Evolutionary conservation across 2,888 invertebrate species (phyloP).

Genomic region (Eristalinus sepulchralis): DNA sequence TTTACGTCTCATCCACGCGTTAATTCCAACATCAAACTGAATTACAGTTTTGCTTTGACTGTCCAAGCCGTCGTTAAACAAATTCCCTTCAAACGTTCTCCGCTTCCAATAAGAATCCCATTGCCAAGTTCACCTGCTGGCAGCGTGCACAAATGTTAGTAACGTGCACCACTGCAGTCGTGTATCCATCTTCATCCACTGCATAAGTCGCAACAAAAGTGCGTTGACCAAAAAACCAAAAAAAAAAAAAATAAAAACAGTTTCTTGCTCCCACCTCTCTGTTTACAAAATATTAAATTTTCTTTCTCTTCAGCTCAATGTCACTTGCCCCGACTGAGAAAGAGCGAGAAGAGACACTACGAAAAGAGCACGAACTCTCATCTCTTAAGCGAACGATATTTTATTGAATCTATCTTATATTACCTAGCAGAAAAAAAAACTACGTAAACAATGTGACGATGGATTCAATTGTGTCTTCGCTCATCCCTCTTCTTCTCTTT

Average conservation of each 20-base stretch:
- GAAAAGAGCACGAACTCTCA: constrained; percentile 43
- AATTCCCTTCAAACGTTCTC: background rate
- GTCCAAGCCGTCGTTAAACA: too few relatives aligned
- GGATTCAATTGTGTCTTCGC: constrained; percentile 25
- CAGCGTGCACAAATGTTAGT: background rate
- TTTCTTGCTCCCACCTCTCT: constrained; percentile 45
- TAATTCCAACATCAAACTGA: too few relatives aligned
- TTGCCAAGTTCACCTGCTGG: background rate
- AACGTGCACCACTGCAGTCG: background rate
- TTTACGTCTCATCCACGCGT: too few relatives aligned
- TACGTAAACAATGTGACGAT: constrained; percentile 20
- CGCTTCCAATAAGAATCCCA: background rate
- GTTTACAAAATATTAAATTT: constrained; percentile 49
- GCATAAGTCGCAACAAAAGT: background rate
- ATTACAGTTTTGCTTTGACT: too few relatives aligned
- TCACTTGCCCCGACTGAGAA: background rate
- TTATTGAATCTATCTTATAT: constrained; percentile 41
- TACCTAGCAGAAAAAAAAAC: constrained; percentile 14
- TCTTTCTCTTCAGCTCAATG: constrained; percentile 24
- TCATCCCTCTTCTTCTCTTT: constrained; percentile 15
- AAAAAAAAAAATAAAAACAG: background rate
- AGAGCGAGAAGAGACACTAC: constrained; percentile 9
- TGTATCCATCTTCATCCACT: background rate
- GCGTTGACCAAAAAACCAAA: background rate
- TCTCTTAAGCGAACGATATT: constrained; percentile 61